Base-by-base conservation (phyloP, 2,113 vertebrate species). In the Sardina pilchardus region DNA sequence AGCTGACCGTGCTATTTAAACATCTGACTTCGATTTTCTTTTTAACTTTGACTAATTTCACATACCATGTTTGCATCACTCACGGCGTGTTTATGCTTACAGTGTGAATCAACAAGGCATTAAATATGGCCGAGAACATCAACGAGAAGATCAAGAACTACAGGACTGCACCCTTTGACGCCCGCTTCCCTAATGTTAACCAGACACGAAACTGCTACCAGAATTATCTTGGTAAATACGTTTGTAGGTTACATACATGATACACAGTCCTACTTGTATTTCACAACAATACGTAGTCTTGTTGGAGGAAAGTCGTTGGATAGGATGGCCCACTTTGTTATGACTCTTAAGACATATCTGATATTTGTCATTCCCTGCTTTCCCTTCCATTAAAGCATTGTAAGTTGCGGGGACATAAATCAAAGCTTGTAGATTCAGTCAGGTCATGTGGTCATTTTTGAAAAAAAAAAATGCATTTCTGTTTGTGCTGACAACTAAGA, bases 131-230 rank as follows among this genome's bases (percentile, higher is more conserved):
- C 48, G 94, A 94, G 0, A 44, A 67, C 1, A 88, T 95, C n/a
- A 90, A 94, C 0, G 90, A 93, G 24, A 96, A 95, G 91, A 91
- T 96, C 14, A 92, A 93, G 88, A 91, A 92, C 89, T 95, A 96
- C 92, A 93, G 86, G 87, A 96, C 96, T 0, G 96, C 96, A 87
- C 96, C 96, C 0, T 96, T 96, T 63, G 96, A 96, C 88, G 92
- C 96, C 86, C 93, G 95, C 0, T 96, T 96, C 88, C 95, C 96
- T n/a, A 96, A 96, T 91, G 93, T 94, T 34, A 96, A 96, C 91
- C 96, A 96, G 93, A 96, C 96, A 75, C 92, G 94, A 85, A 96
- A 96, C 94, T 96, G 96, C 88, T 96, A 87, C 89, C 95, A 96
- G 91, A 96, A 96, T 89, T 96, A 96, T 82, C 81, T 96, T 84